These are phyloP conservation scores for Solenodon paradoxus DNA, from an alignment of 2,113 vertebrate species.

Conservation along the genomic window DNA sequence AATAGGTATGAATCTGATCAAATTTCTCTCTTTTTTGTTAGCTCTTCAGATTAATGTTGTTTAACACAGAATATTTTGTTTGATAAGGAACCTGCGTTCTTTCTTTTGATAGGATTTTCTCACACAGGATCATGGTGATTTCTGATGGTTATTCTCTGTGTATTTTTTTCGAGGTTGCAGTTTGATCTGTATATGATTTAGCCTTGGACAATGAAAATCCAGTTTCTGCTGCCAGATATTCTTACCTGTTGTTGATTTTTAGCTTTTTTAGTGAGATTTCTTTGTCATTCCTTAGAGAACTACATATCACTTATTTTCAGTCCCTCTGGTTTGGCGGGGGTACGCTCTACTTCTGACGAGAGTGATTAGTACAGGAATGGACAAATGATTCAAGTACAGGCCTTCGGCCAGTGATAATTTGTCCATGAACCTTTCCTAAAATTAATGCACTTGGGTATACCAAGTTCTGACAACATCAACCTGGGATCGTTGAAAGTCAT, in stretches of 20 bases:
- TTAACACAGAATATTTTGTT: not conserved
- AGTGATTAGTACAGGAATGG: not conserved
- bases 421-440: not conserved
- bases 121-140: not conserved
- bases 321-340: not conserved
- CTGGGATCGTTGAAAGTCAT: not conserved
- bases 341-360: not conserved
- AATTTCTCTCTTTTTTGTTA: not conserved
- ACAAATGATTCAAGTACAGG: not conserved
- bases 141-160: not conserved
- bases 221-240: not conserved
- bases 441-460: not conserved
- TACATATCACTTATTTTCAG: not conserved
- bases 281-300: not conserved
- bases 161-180: not conserved
- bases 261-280: not conserved
- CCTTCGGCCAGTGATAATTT: not conserved
- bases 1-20: not conserved
- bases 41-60: not conserved
- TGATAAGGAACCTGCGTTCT: not conserved
- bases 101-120: not conserved
- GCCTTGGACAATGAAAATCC: not conserved
- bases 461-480: not conserved
- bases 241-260: no score
- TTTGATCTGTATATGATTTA: not conserved